Base-by-base conservation (phyloP, 1,140 invertebrate species). In the Phortica variegata region DNA sequence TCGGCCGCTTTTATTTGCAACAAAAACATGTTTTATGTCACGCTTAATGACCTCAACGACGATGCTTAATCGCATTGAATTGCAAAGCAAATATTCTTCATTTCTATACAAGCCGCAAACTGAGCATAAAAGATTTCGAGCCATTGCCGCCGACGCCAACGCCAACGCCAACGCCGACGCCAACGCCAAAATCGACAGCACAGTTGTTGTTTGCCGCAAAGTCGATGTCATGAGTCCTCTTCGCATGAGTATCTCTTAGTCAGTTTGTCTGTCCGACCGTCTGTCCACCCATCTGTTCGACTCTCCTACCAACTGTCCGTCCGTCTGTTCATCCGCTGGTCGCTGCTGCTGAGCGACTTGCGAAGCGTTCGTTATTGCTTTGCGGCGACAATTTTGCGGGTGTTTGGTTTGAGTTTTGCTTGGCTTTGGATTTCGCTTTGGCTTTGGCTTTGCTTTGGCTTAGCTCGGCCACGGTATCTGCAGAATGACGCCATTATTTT, bases 401-500 rank as follows among this genome's bases (percentile, higher is more conserved):
- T 10, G 23, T 26, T 26, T 26, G 23, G 23, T 26, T 26, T 26
- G 5, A 26, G 23, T 26, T 26, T 26, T 26, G 23, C 20, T 38
- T 19, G 18, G 29, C 17, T 48, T 7, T 32, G 8, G 32, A 9
- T 34, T 34, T 13, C 4, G 5, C 32, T 34, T 9, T 15, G 6
- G 8, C 13, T 29, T 29, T 29, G 26, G 12, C 26, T 29, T 6
- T 44, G 31, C 49, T 51, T 47, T 52, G 62, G 47, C n/a, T n/a
- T n/a, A n/a, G n/a, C n/a, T n/a, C 59, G 62, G 56, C 63, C 60
- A 66, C 60, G 23, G 5, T 26, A 5, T 26, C 23, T 68, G 63
- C 60, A 61, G 60, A 68, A 72, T 63, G 61, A 63, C 68, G 68
- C 68, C 65, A 72, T 72, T 72, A 65, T 65, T 68, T 72, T 72